Base-by-base conservation (phyloP, 2,113 vertebrate genomes). In the Electrona antarctica region DNA sequence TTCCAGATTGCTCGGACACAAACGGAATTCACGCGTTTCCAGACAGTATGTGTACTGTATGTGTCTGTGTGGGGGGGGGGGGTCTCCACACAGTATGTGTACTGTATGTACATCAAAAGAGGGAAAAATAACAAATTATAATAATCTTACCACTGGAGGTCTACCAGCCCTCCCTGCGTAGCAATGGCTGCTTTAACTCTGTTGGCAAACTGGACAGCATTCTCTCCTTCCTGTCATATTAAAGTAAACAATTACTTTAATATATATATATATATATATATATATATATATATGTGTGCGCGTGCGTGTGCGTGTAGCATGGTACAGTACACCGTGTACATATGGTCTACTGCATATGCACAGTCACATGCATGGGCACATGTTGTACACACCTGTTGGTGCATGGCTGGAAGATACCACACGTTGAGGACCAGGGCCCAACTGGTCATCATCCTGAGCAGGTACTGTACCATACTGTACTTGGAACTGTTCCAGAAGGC, bases 401-500 rank as follows among this genome's bases (percentile, higher is more conserved):
- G 92, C 96, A 99, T 95, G 9, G 97, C 94, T 1, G 97, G 97
- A 80, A 99, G 70, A 83, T 99, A 99, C 97, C 98, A 98, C 47
- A 98, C 96, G 0, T 98, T 94, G 72, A 97, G 98, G 33, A 98
- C 97, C 0, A 99, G 96, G 50, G 97, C 97, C 98, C 98, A 99
- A 90, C 98, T 99, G 15, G 96, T 99, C 97, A 99, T 98, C 87
- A 98, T 96, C 64, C 96, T 92, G 84, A 99, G 93, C 76, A 99
- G 89, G 75, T 99, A 99, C 86, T 87, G 97, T 85, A 98, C 95
- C 0, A 98, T 96, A 81, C 90, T 96, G 55, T 97, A 95, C 73
- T 97, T 99, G 71, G 95, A 96, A 74, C 98, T 99, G 91, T 99
- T 99, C 97, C 97, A 99, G 90, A 99, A 99, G 0, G 97, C 97